Evolutionary conservation across 2,797 vertebrate species (phyloP), one percentile per base, ranked within the genome.

Genomic region (Aldrovandia affinis): DNA sequence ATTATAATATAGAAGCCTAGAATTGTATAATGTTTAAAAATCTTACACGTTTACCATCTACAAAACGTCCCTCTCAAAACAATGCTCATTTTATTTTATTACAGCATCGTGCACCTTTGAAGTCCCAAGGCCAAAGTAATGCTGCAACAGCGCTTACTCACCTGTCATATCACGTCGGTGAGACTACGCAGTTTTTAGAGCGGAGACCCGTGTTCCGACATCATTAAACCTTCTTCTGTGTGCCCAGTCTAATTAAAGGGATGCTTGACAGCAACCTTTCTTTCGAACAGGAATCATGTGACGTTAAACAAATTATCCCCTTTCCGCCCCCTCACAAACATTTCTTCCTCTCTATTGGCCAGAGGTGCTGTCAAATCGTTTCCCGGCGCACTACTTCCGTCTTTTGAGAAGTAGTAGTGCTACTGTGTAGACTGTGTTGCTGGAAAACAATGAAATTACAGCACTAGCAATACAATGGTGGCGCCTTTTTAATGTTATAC

Each of bases 341-440:
- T 28, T 52, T 44, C 70, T 52, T 82, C 30, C 28, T 20, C 61
- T 78, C 30, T n/a, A 79, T 80, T 80, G 52, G 84, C 8, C 55
- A 39, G 5, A 7, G 36, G 44, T 28, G 20, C 73, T 75, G 84
- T 78, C 84, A 78, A 84, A 85, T 81, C 88, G 87, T 83, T 70
- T 83, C 8, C 81, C 86, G 57, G 54, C 61, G 55, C 75, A 0
- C 33, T 80, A 42, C 83, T 84, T 80, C 83, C 83, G 77, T 77
- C 33, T 61, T 63, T 73, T 59, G 50, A 30, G 4, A 80, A 73
- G 80, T 52, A 25, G 47, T 57, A 9, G 28, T 33, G 0, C n/a
- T 79, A 15, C 47, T 30, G 18, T 18, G 15, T 47, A 12, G 50
- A 78, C 22, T 18, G 15, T 22, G 22, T 5, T 2, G 6, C n/a